Base-by-base conservation (phyloP, 2,113 vertebrate genomes). In the Thinocorus orbignyianus region DNA sequence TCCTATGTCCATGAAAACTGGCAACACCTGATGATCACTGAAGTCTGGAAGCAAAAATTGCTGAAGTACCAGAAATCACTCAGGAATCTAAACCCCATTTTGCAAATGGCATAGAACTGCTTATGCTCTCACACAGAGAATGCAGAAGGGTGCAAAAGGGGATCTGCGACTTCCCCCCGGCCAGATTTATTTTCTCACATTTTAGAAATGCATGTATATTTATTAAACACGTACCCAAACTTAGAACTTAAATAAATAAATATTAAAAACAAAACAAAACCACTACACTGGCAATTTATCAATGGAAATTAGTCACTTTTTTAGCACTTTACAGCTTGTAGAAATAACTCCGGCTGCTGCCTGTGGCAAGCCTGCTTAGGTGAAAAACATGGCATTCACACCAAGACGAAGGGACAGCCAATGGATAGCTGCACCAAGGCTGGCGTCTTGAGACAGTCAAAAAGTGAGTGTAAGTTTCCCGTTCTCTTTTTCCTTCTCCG, bases 121-220 rank as follows among this genome's bases (percentile, higher is more conserved):
- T 62, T 62, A 39, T 52, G 12, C 10, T 68, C 19, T 62, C 30
- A 46, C 17, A 57, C 11, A 26, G 28, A 81, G 35, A 64, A 25
- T 6, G 41, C 6, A 68, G 54, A 73, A 31, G 19, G 33, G 7
- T 23, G 3, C 48, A 78, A 7, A 41, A 69, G 9, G 4, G 28
- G 26, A 62, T 52, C 25, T 58, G 8, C 9, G 37, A 62, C 54
- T 68, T 86, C 30, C 33, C 37, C 18, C 31, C 4, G 3, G 9
- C 7, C 18, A 62, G 28, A 41, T 78, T 33, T 18, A 83, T 11
- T 19, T 48, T 78, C 30, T 48, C 19, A 30, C 11, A 35, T 46
- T 74, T 61, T 39, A 55, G 28, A 82, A 52, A 51, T 0, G 1
- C 5, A 54, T 7, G 16, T 0, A 0, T 8, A 26, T 74, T 82